Conservation (phyloP, 2,113 vertebrate genomes). For the Platysteira castanea region DNA sequence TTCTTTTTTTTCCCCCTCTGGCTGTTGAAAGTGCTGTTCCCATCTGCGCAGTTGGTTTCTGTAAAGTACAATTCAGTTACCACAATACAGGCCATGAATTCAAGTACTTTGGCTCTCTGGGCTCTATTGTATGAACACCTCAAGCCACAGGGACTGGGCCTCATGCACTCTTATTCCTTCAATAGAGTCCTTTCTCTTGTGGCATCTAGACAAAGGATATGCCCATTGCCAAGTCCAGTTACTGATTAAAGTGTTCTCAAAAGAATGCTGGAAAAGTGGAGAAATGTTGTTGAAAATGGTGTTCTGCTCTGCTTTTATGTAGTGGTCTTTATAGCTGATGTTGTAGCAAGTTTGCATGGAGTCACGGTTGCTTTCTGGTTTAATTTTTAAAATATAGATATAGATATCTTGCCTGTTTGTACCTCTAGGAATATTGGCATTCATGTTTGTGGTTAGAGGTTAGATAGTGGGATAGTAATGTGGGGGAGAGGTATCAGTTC, state of each 20-base stretch:
- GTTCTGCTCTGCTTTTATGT: neutral
- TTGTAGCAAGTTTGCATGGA: neutral
- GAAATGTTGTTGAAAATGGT: neutral
- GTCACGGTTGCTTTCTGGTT: neutral
- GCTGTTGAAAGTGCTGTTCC: neutral
- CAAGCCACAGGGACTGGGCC: neutral
- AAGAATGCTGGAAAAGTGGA: neutral
- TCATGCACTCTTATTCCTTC: neutral
- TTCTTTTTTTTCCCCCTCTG: accelerated
- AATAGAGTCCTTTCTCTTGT: neutral
- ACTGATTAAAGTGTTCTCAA: neutral
- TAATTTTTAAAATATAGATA: neutral
- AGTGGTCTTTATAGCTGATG: neutral
- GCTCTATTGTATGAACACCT: neutral
- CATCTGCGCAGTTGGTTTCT: neutral
- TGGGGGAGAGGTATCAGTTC: neutral
- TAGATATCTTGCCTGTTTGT: neutral
- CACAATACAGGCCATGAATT: neutral
- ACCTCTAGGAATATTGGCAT: neutral
- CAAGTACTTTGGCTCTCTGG: neutral
- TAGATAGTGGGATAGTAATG: neutral
- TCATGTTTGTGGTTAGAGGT: neutral
- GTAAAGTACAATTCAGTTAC: neutral
- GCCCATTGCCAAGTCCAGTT: neutral
- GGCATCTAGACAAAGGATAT: neutral